Base-by-base conservation (phyloP, 1,140 invertebrate genomes). In the Solen grandis region DNA sequence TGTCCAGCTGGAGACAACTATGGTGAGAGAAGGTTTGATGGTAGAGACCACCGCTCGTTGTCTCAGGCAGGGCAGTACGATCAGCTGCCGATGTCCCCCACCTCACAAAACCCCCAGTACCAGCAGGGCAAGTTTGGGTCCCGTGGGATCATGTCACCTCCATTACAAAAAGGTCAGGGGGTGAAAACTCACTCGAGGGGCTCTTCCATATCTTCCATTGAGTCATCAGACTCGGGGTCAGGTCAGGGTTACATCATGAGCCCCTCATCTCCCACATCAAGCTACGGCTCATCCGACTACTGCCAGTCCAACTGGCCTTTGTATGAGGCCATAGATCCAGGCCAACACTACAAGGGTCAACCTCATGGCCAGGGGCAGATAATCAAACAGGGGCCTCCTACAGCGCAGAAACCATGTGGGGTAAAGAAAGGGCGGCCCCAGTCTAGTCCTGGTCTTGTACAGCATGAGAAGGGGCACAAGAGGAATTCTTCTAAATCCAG, bases 11-110 rank as follows among this genome's bases (percentile, higher is more conserved):
- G 63, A 27, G 75, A 65, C 75, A 82, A 50, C 41, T 82, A 35
- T 59, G 82, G 2, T 59, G 85, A 90, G 31, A 70, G 84, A 50
- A 84, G 84, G 36, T 85, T 85, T 46, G 85, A 85, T 27, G 59
- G 73, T 36, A 52, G 50, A 35, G 80, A 84, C 22, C 54, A 68
- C 8, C 81, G 81, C 54, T 59, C 74, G 25, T 41, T 77, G 33
- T 83, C 83, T 10, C 84, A 85, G 27, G 63, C 73, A 31, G 8
- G 78, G n/a, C 46, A 36, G 25, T 66, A 74, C 36, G 69, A 62
- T 46, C 68, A 79, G 14, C 57, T 54, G 29, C 70, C 69, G 29
- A 66, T 38, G 41, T 74, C 76, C 27, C 63, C 63, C 16, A 52
- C 68, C 25, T 66, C 73, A 31, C 33, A 33, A 16, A 25, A 33